A percentile compares a stretch with the other conserved stretches of the same genome.
phyloP scores from a whole-genome alignment of 53 echinoderm and acorn worm genomes.

The Mesocentrotus franciscanus region DNA sequence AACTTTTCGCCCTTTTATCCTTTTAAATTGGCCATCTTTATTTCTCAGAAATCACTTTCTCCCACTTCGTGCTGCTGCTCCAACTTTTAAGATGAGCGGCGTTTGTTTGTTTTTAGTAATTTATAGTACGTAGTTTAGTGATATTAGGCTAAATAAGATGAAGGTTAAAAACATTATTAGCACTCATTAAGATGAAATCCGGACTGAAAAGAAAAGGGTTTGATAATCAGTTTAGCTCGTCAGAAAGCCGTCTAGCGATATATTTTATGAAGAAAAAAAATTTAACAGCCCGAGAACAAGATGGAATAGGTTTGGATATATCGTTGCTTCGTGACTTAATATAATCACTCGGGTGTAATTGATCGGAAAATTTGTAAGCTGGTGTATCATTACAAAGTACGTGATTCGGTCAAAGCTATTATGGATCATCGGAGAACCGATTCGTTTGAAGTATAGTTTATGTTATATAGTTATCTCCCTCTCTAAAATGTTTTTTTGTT shows the following conservation, averaged over 20 bases:
- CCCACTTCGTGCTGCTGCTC: neutral
- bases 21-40: neutral
- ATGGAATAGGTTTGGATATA: neutral
- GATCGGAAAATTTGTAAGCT: neutral
- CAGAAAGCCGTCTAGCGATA: neutral
- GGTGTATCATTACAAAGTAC: neutral
- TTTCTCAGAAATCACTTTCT: neutral
- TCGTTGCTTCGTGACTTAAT: neutral
- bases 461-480: neutral
- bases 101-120: neutral
- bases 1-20: neutral
- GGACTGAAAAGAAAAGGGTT: neutral
- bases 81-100: neutral
- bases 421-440: neutral
- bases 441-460: neutral
- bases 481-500: neutral
- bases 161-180: neutral
- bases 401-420: slow-evolving; percentile 5
- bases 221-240: neutral
- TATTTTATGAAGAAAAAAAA: too few relatives aligned
- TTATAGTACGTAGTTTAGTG: neutral
- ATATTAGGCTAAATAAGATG: neutral
- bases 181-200: neutral
- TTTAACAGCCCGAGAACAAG: neutral
- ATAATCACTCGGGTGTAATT: neutral